A percentile compares a stretch with the other conserved stretches of the same genome.
phyloP scores from a whole-genome alignment of 2,888 invertebrate genomes.

The Athalia circularis region DNA sequence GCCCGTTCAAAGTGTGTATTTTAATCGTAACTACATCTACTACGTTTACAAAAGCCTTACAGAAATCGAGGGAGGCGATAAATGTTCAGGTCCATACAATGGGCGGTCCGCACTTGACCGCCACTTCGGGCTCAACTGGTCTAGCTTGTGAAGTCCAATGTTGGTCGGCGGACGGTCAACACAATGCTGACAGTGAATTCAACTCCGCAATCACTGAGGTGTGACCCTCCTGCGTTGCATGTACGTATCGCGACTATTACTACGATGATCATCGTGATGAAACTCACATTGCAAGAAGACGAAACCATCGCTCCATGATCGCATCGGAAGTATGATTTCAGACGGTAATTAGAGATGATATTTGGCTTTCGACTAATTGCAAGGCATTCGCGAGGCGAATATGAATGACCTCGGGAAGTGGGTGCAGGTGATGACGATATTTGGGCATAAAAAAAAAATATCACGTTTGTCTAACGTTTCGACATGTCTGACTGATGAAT shows the following conservation, averaged over 20 bases:
- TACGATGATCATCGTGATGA: background rate
- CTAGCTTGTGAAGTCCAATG: constrained; percentile 23
- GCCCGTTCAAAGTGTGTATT: constrained; percentile 20
- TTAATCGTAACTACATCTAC: constrained; percentile 40
- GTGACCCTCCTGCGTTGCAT: constrained; percentile 27
- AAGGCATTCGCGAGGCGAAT: background rate
- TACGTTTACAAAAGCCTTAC: constrained; percentile 26
- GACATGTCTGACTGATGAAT: too few relatives aligned
- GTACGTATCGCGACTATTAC: background rate
- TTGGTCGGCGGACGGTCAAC: constrained; percentile 21
- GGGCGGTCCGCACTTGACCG: constrained; percentile 46
- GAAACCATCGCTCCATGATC: background rate
- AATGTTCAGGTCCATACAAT: constrained; percentile 40
- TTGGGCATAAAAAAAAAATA: background rate
- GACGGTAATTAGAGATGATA: background rate
- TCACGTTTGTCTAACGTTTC: too few relatives aligned
- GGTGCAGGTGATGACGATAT: background rate
- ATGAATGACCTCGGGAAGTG: background rate
- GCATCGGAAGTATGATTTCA: constrained; percentile 8
- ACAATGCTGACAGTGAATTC: constrained; percentile 32
- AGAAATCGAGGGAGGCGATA: constrained; percentile 42
- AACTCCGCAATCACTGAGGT: constrained; percentile 33
- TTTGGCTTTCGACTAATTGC: background rate
- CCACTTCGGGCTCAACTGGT: constrained; percentile 29
- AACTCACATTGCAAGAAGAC: background rate